phyloP scores from a whole-genome alignment of 2,888 invertebrate species.

The Vesta saturnalis region DNA sequence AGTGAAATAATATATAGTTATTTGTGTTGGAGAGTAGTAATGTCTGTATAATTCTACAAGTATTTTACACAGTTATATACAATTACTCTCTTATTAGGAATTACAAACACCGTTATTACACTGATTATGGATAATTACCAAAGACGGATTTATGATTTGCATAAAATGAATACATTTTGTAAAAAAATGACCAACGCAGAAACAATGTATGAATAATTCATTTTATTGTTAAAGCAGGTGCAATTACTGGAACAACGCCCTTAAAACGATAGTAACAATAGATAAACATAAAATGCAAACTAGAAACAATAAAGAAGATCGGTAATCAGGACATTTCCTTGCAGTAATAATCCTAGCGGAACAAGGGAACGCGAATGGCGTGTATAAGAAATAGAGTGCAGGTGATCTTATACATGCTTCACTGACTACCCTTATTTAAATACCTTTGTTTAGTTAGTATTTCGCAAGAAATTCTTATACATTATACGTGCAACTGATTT shows the following conservation, averaged over 20 bases:
- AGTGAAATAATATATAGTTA: too few relatives aligned
- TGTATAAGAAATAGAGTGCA: constrained; percentile 44
- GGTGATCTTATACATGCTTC: constrained; percentile 50
- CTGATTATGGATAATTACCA: too few relatives aligned
- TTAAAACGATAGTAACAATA: constrained; percentile 10
- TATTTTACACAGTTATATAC: too few relatives aligned
- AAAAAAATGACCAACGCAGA: background rate
- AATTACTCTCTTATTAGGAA: too few relatives aligned
- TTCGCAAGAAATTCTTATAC: constrained; percentile 24
- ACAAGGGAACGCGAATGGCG: constrained; percentile 27
- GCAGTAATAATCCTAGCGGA: constrained; percentile 45
- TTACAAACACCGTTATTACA: too few relatives aligned
- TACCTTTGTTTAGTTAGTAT: constrained; percentile 23
- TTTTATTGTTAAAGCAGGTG: background rate
- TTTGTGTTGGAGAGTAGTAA: too few relatives aligned
- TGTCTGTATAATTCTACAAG: too few relatives aligned
- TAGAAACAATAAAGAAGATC: constrained; percentile 40
- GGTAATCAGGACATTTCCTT: constrained; percentile 47
- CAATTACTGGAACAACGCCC: constrained; percentile 22
- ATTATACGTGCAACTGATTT: constrained; percentile 26
- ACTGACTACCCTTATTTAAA: constrained; percentile 47
- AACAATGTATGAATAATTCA: background rate
- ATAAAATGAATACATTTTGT: background rate
- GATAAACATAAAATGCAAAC: constrained; percentile 22
- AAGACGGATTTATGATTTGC: too few relatives aligned